Evolutionary conservation across 1,140 invertebrate species (phyloP).

Genomic region (Carposina sasakii): DNA sequence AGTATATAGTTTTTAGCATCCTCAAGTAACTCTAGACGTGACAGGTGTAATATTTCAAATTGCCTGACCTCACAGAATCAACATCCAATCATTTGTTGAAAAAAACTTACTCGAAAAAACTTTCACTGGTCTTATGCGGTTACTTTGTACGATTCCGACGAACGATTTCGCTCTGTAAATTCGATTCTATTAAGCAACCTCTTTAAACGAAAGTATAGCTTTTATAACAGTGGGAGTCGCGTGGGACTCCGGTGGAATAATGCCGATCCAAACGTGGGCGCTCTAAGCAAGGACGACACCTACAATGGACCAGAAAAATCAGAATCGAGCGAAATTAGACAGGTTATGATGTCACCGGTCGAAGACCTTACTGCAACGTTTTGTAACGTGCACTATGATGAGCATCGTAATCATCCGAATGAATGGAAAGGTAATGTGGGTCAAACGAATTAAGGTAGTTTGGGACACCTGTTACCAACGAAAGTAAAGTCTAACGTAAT

Average conservation of each 20-base stretch:
- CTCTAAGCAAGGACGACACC: conserved; percentile 32
- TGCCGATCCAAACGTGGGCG: conserved; percentile 38
- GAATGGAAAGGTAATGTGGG: conserved; percentile 17
- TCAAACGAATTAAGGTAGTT: conserved; percentile 24
- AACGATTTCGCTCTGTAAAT: conserved; percentile 32
- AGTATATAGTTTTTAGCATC: too few species aligned
- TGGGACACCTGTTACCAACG: conserved; percentile 25
- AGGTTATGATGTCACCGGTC: conserved; percentile 34
- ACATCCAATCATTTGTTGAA: too few species aligned
- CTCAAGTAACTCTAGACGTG: too few species aligned
- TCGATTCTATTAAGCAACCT: conserved; percentile 38
- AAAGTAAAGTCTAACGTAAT: conserved; percentile 17
- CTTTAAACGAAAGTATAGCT: conserved; percentile 48
- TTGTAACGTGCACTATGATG: too few species aligned
- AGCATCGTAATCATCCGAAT: too few species aligned
- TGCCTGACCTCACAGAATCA: too few species aligned
- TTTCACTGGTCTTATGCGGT: too few species aligned
- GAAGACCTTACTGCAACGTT: too few species aligned
- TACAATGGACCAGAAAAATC: conserved; percentile 19
- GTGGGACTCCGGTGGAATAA: conserved; percentile 50
- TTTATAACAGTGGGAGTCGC: conserved; percentile 39
- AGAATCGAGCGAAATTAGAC: conserved; percentile 26
- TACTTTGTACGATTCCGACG: too few species aligned
- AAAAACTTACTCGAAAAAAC: too few species aligned
- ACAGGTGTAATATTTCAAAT: too few species aligned